Evolutionary conservation across 1,140 invertebrate species (phyloP), one percentile per base, ranked within the genome.

Genomic region (Babylonia areolata): DNA sequence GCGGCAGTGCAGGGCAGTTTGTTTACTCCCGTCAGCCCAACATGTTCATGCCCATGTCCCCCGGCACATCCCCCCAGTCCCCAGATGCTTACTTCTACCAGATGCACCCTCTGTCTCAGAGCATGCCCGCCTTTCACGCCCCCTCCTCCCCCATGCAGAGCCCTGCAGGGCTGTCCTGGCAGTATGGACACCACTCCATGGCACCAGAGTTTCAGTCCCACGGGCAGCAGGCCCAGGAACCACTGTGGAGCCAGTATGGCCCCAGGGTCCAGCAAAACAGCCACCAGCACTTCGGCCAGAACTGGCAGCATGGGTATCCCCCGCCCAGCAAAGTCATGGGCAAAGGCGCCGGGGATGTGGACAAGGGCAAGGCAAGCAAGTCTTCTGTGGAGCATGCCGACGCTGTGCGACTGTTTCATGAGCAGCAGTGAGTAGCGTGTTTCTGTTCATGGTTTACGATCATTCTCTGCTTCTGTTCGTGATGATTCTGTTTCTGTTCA

Each of bases 361-460:
- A 75, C 6, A 79, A 42, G 31, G 42, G 77, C 3, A 40, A 37
- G 28, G 77, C 2, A 39, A 28, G 28, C 39, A 31, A 2, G 20
- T 46, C 77, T 71, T 85, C 90, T 33, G 84, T 85, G 28, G 39
- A 88, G 78, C 92, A 93, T 89, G 87, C 91, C 37, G 90, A 93
- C 20, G 90, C 88, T 20, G 90, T 93, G 31, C 88, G 92, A 85
- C 88, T 91, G 69, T 89, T 89, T 73, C 92, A 93, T 89, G 89
- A 93, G 89, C 90, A 93, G 51, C 90, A 87, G 92, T 93, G 86
- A 84, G 77, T 77, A 69, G 23, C 12, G n/a, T n/a, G n/a, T n/a
- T n/a, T n/a, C n/a, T n/a, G n/a, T n/a, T n/a, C n/a, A n/a, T n/a
- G n/a, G n/a, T n/a, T n/a, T n/a, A n/a, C n/a, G n/a, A n/a, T n/a